Base-by-base conservation (phyloP, 2,113 vertebrate species). In the Zingel zingel region DNA sequence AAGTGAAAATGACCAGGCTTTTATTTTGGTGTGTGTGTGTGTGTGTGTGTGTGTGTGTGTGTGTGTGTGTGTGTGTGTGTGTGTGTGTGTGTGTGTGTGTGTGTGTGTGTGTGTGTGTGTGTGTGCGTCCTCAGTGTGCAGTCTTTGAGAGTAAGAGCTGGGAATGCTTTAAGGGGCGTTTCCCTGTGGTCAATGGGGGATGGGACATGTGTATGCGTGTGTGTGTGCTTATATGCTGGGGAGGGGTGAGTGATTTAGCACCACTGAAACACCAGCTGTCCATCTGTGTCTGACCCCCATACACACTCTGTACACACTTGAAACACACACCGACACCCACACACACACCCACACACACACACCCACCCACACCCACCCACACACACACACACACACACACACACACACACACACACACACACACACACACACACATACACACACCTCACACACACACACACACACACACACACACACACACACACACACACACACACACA, bases 211-310 rank as follows among this genome's bases (percentile, higher is more conserved):
- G 75, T 71, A 36, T 86, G 62, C 79, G 64, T 56, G 87, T 84
- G 76, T 59, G 59, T 81, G 70, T 58, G 89, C 63, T 45, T 61
- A 61, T 56, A 75, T 81, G 79, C 68, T 90, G 89, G 91, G 96
- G 96, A 95, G 96, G 97, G 96, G 97, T 97, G 96, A 97, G 96
- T 98, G 97, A 99, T 99, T 99, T 99, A 98, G 96, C 97, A 97
- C 96, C 94, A 94, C 96, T 97, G 97, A 98, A 98, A 98, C 97
- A 98, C 98, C 98, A 99, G 98, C 98, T 99, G 98, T 98, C 97
- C 94, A 96, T 96, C 95, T 97, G 95, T 94, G 95, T 94, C 94
- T 94, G 94, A 94, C 95, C 93, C 91, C 90, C 91, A 83, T 88
- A 86, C 91, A 93, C 82, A 89, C 86, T 68, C 81, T 68, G 77